These are phyloP conservation scores for Magallana nippona DNA, from an alignment of 2,888 invertebrate species.

Conservation along the genomic window DNA sequence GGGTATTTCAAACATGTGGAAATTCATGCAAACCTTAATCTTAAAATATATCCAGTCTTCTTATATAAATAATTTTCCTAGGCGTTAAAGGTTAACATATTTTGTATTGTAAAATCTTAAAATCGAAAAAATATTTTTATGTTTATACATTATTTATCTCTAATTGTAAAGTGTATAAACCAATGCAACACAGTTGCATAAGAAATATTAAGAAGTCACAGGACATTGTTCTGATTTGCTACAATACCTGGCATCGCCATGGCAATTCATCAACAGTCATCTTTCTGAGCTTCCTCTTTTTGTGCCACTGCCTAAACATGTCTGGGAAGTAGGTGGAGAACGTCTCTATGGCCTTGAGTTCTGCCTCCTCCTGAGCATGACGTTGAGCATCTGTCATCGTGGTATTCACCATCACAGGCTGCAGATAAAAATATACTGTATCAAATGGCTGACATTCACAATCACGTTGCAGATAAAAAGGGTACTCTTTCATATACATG, in stretches of 20 bases:
- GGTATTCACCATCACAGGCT: constrained; percentile 72
- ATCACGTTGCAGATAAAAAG: not conserved
- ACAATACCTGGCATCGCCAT: constrained; percentile 74
- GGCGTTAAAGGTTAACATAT: not conserved
- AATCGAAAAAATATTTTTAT: too few species aligned
- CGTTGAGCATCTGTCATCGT: constrained; percentile 73
- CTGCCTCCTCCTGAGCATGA: constrained; percentile 74
- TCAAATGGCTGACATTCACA: not conserved
- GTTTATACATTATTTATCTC: too few species aligned
- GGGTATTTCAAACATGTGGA: too few species aligned
- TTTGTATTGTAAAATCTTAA: not conserved
- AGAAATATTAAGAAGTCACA: too few species aligned
- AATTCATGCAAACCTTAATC: too few species aligned
- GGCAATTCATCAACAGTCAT: constrained; percentile 75
- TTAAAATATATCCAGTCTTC: too few species aligned
- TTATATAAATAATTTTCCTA: not conserved
- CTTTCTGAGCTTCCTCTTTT: constrained; percentile 69
- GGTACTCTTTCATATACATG: too few species aligned
- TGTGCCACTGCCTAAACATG: constrained; percentile 62
- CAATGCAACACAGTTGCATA: too few species aligned
- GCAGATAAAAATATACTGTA: constrained; percentile 42
- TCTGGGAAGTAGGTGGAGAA: constrained; percentile 73
- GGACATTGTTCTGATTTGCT: too few species aligned
- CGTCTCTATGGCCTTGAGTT: constrained; percentile 75
- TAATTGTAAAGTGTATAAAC: too few species aligned